Evolutionary conservation across 2,797 vertebrate genomes (phyloP).

Genomic region (Alauda arvensis): DNA sequence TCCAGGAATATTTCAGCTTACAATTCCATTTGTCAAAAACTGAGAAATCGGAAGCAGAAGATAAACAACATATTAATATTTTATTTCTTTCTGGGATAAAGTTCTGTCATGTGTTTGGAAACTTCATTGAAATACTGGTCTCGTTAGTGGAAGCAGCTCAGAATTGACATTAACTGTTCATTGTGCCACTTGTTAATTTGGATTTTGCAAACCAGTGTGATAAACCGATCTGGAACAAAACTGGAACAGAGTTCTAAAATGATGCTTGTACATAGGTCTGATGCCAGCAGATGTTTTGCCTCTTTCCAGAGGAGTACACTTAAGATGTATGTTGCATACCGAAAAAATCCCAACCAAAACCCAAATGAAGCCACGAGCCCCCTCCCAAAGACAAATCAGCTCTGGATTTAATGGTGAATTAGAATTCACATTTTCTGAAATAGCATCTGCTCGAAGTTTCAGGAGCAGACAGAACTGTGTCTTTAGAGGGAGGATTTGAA

Average conservation of each 20-base stretch:
- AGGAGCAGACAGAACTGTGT: background rate
- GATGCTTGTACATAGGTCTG: background rate
- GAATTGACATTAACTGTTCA: background rate
- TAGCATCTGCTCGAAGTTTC: background rate
- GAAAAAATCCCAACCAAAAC: background rate
- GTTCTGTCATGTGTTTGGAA: background rate
- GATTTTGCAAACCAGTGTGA: background rate
- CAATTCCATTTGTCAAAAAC: slow-evolving; percentile 4
- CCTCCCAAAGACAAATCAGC: background rate
- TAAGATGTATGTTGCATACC: background rate
- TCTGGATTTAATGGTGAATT: background rate
- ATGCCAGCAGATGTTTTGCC: background rate
- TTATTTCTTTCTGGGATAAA: slow-evolving; percentile 1
- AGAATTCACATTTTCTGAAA: slow-evolving; percentile 1
- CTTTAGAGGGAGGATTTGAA: slow-evolving; percentile 4
- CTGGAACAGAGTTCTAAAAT: background rate
- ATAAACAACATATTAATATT: background rate
- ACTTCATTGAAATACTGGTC: background rate
- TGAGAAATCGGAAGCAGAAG: background rate
- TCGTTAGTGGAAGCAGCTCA: background rate
- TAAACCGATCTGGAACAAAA: background rate
- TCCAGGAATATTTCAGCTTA: background rate
- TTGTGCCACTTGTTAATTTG: background rate
- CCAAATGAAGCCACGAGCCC: background rate
- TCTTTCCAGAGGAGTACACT: background rate